Evolutionary conservation across 2,888 invertebrate species (phyloP), one percentile per base, ranked within the genome.

Genomic region (Andrena haemorrhoa): DNA sequence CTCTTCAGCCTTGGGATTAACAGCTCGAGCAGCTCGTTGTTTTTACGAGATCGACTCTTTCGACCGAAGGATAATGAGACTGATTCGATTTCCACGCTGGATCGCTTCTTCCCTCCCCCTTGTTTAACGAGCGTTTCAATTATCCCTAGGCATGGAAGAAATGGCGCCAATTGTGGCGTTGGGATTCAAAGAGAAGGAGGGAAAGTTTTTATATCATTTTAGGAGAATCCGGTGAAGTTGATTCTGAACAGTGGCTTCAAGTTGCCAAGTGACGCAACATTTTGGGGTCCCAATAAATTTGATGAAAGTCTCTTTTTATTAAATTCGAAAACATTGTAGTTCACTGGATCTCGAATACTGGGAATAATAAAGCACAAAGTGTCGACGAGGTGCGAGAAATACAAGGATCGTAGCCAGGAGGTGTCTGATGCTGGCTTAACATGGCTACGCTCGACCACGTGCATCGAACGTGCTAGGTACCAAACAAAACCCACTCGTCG

Each of bases 401-500:
- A 74, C 56, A 31, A 49, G 26, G 72, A 75, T 80, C 60, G 69
- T 56, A 71, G 75, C 69, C 65, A 65, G 77, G 77, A 76, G 76
- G 60, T 61, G 69, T 61, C 75, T 88, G 86, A 88, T 86, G 71
- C 87, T 70, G 81, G 87, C 86, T 87, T 88, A 87, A 79, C 77
- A 79, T 73, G 68, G 74, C 41, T 77, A 76, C 84, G 71, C 66
- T 16, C 72, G 68, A 86, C 88, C 88, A 84, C 87, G 88, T 89
- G 86, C 84, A 83, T 61, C 76, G 80, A 80, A 89, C 86, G 87
- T 83, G 85, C 88, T 81, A 81, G 58, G 79, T 81, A 75, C 86
- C 85, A 86, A 87, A 86, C 89, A 88, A 91, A 92, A 91, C 90
- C 91, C 91, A 84, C 83, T 88, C 88, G 88, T 88, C 88, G 84